Evolutionary conservation across 2,888 invertebrate genomes (phyloP).

Genomic region (Bombylius major): DNA sequence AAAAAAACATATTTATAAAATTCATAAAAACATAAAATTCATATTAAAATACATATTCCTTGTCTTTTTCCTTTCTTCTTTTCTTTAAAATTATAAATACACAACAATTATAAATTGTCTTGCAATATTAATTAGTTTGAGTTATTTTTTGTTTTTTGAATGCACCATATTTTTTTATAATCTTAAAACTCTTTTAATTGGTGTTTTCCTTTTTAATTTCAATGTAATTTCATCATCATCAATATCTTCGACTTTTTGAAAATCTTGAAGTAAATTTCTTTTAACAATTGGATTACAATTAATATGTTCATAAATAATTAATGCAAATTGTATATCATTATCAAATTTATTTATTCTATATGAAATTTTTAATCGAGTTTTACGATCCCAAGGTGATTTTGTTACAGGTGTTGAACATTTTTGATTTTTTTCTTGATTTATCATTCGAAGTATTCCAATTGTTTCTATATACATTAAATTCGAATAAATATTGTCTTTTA

Average conservation of each 20-base stretch:
- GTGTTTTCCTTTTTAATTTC: conserved; percentile 2
- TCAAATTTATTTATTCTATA: conserved; percentile 21
- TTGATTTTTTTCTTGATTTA: conserved; percentile 8
- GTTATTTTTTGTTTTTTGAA: neutral
- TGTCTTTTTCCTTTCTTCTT: too few species aligned
- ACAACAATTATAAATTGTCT: too few species aligned
- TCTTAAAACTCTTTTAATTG: conserved; percentile 6
- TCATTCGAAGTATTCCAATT: conserved; percentile 6
- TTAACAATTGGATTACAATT: conserved; percentile 11
- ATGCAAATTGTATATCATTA: conserved; percentile 24
- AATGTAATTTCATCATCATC: too few species aligned
- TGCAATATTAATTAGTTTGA: too few species aligned
- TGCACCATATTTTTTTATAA: neutral
- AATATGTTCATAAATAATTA: conserved; percentile 25
- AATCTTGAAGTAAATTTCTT: conserved; percentile 24
- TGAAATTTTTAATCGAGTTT: conserved; percentile 23
- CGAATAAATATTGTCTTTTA: neutral
- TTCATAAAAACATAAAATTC: too few species aligned
- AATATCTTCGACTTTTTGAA: conserved; percentile 9
- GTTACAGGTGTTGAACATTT: neutral
- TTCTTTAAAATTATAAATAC: too few species aligned
- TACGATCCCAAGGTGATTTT: conserved; percentile 15
- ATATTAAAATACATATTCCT: too few species aligned
- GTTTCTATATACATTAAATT: conserved; percentile 12
- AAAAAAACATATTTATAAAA: too few species aligned